Evolutionary conservation across 1,140 invertebrate genomes (phyloP), one percentile per base, ranked within the genome.

Genomic region (Ectropis grisescens): DNA sequence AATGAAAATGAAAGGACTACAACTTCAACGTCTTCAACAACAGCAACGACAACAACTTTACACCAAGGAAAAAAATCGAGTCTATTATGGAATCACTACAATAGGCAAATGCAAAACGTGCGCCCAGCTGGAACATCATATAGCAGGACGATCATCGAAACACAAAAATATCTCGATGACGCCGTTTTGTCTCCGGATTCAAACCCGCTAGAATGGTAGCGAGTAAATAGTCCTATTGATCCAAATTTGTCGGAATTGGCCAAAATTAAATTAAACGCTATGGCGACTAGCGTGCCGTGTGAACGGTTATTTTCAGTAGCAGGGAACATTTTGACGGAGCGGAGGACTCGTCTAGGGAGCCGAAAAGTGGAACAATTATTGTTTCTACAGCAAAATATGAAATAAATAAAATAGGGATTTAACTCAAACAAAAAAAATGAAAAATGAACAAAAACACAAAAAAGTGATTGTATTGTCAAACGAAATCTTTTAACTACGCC

Each of bases 271-370:
- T 12, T 29, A 2, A 29, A 22, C 11, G 27, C 27, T 7, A 13
- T 29, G 27, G 27, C 27, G 12, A 13, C 27, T 29, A 29, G 27
- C 27, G 27, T 29, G 11, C 27, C 27, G 12, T 29, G 27, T 12
- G 27, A 29, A 12, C 11, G 27, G 11, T 12, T 29, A 2, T 29
- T 29, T 12, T 29, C 27, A 7, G 2, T 12, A 6, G 12, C 11
- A 13, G 27, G 27, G 12, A 29, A 29, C 13, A 29, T 29, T 2
- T 11, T 29, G 12, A 29, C 27, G 5, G 27, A 29, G 11, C 11
- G 5, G 27, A 29, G 27, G 13, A 13, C 11, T 13, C 2, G 27
- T 2, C 12, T 29, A 13, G 27, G 27, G 27, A 29, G 27, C 13
- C 27, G 27, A 10, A 29, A 29, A 29, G 11, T 29, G 3, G 10